phyloP scores from a whole-genome alignment of 2,797 vertebrate species.

The Cygnus olor region DNA sequence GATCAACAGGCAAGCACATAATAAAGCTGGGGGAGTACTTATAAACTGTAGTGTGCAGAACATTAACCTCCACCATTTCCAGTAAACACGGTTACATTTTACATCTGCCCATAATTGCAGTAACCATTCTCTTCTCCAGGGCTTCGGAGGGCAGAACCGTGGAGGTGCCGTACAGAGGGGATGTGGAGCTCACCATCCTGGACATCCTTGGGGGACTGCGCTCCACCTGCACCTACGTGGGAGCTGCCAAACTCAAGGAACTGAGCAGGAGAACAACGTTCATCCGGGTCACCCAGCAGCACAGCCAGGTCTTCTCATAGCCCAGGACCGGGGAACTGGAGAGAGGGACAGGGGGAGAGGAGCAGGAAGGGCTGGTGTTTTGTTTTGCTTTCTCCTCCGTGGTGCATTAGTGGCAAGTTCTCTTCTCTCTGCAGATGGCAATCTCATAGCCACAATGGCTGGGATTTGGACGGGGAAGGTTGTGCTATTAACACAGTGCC shows the following conservation, averaged over 20 bases:
- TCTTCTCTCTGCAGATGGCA: neutral
- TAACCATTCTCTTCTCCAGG: constrained; percentile 74
- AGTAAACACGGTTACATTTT: neutral
- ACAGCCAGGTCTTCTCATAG: constrained; percentile 90
- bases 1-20: neutral
- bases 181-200: constrained; percentile 92
- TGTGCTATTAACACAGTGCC: constrained; percentile 29
- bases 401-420: neutral
- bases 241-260: constrained; percentile 97
- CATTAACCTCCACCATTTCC: neutral
- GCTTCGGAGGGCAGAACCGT: constrained; percentile 95
- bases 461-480: neutral
- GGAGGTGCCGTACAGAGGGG: constrained; percentile 92
- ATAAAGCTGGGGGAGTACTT: neutral
- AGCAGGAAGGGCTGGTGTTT: neutral
- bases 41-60: neutral
- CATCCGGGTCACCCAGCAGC: constrained; percentile 98
- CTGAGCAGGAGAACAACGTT: constrained; percentile 95
- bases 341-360: neutral
- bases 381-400: neutral
- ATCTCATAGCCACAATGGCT: neutral
- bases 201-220: constrained; percentile 94
- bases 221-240: constrained; percentile 98
- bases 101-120: neutral
- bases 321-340: neutral